phyloP scores from a whole-genome alignment of 2,113 vertebrate genomes.

The Gadus macrocephalus region DNA sequence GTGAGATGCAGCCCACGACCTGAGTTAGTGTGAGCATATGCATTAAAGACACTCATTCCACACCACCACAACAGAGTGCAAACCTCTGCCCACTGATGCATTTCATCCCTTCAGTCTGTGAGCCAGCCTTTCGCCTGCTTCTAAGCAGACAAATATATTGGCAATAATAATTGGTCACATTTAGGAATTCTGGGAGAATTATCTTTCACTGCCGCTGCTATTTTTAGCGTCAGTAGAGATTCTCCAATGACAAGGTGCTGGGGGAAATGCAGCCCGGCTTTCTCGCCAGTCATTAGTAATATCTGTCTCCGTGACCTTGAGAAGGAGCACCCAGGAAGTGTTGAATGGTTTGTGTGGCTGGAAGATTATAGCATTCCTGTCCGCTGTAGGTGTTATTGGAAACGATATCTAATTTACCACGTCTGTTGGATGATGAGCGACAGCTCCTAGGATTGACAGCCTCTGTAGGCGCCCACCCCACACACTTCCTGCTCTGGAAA shows the following conservation, averaged over 20 bases:
- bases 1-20: constrained; percentile 33
- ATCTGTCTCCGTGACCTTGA: not conserved
- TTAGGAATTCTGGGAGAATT: not conserved
- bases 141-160: not conserved
- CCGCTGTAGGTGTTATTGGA: constrained; percentile 43
- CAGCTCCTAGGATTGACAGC: constrained; percentile 13
- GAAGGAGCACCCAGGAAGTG: constrained; percentile 26
- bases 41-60: too few relatives aligned
- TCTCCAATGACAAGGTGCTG: not conserved
- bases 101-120: not conserved
- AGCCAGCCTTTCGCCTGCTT: not conserved
- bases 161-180: not conserved
- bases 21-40: constrained; percentile 7
- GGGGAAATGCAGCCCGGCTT: not conserved
- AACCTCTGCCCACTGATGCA: not conserved
- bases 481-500: not conserved
- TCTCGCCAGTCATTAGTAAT: not conserved
- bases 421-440: constrained; percentile 37
- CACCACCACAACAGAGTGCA: too few relatives aligned
- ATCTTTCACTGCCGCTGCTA: not conserved
- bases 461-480: constrained; percentile 7
- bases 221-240: not conserved
- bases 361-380: constrained; percentile 51
- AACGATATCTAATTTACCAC: constrained; percentile 58
- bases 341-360: constrained; percentile 38